phyloP scores from a whole-genome alignment of 2,113 vertebrate genomes.

The Acrocephalus arundinaceus region DNA sequence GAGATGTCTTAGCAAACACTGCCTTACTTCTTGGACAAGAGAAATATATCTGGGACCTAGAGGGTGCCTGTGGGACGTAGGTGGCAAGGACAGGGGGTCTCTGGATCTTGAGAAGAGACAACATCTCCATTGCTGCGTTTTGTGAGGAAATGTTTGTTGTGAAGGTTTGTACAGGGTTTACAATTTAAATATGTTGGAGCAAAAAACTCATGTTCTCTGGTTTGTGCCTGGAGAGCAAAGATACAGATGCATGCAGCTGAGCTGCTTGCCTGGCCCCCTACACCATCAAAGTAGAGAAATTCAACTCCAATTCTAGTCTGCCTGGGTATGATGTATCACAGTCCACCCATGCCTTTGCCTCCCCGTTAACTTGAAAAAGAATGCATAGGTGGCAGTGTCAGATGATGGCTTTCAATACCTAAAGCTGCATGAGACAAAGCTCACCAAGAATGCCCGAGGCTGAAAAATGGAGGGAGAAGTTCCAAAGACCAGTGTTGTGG shows the following conservation, averaged over 20 bases:
- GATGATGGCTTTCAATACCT: neutral
- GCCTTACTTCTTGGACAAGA: neutral
- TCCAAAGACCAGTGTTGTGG: neutral
- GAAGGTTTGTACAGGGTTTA: neutral
- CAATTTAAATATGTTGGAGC: neutral
- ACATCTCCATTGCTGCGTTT: neutral
- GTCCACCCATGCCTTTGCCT: neutral
- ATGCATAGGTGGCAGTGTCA: neutral
- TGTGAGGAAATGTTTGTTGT: neutral
- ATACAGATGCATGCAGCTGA: neutral
- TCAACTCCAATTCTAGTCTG: neutral
- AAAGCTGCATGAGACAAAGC: neutral
- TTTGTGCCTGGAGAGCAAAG: neutral
- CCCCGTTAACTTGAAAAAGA: neutral
- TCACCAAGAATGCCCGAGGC: neutral
- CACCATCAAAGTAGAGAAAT: neutral
- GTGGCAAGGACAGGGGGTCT: neutral
- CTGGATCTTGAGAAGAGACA: neutral
- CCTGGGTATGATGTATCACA: neutral
- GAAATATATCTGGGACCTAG: neutral
- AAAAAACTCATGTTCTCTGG: neutral
- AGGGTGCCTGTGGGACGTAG: neutral
- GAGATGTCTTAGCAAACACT: neutral
- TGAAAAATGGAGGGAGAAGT: neutral
- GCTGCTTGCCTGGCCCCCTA: neutral